Base-by-base conservation (phyloP, 2,797 vertebrate genomes). In the Gastrophryne carolinensis region DNA sequence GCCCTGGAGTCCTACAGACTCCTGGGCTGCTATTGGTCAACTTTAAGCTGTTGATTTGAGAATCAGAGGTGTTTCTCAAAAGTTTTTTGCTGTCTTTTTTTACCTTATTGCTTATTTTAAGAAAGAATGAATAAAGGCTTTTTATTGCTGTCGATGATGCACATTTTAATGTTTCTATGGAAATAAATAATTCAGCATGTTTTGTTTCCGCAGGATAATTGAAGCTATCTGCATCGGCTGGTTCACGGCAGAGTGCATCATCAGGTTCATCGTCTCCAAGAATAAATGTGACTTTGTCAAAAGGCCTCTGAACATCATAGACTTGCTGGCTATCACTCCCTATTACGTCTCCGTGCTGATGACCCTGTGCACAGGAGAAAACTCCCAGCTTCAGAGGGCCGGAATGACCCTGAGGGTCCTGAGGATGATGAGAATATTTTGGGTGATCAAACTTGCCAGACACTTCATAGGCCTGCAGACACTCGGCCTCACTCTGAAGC, bases 381-480 rank as follows among this genome's bases (percentile, higher is more conserved):
- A 95, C 83, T 94, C 94, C 0, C 96, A 98, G 81, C 92, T 99
- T 26, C 97, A 98, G 83, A 94, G 95, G 35, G 98, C 95, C 7
- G 98, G 98, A 52, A 91, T 99, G 84, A 92, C 96, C 39, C 87
- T 99, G 81, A 92, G 98, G 32, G 95, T 98, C 77, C 91, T 99
- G 83, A 91, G 98, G 83, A 98, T 99, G 97, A 97, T 98, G 97
- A 90, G 98, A 81, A 96, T 99, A 87, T 99, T 99, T 87, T 99
- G 98, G 98, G 94, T 99, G 78, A 98, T 99, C 89, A 99, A 99
- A 88, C 91, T 99, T 70, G 98, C 98, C 60, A 93, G 98, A 80
- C 98, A 99, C 88, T 99, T 99, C 89, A 91, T 99, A 82, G 98
- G 98, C 65, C 92, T 99, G 86, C 98, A 99, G 91, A 98, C 98